Conservation (phyloP, 2,888 invertebrate species). For the Junonia oenone region DNA sequence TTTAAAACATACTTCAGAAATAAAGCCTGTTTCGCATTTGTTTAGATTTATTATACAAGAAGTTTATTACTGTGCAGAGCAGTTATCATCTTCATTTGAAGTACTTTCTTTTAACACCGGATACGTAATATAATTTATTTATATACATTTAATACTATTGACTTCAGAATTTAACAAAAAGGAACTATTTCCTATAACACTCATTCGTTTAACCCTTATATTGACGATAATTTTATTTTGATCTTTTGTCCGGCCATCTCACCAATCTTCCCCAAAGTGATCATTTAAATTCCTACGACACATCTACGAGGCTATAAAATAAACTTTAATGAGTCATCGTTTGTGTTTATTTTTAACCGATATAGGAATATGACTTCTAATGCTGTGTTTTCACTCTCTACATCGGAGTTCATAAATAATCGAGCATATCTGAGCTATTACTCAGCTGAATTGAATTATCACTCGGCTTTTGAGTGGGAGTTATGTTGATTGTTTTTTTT, state of each 20-base stretch:
- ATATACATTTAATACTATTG: background rate
- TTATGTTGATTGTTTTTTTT: background rate
- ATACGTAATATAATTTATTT: background rate
- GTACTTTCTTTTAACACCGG: background rate
- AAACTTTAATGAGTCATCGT: slow-evolving; percentile 2
- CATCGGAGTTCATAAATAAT: slow-evolving; percentile 12
- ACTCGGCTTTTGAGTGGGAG: slow-evolving; percentile 8
- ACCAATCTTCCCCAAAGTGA: background rate
- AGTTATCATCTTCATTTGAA: background rate
- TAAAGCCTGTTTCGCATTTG: background rate
- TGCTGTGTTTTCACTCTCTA: slow-evolving; percentile 1
- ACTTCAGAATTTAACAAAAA: background rate
- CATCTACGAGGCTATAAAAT: background rate
- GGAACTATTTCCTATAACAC: too few relatives aligned
- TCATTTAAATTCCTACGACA: background rate
- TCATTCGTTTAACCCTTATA: background rate
- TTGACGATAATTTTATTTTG: background rate
- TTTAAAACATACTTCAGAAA: too few relatives aligned
- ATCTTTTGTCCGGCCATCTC: background rate
- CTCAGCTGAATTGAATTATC: slow-evolving; percentile 13
- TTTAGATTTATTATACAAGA: background rate
- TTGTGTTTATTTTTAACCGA: slow-evolving; percentile 1
- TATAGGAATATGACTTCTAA: background rate
- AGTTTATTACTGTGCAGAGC: background rate
- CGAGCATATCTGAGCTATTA: slow-evolving; percentile 13